Conservation (phyloP, 2,797 vertebrate species). For the Mus spretus region DNA sequence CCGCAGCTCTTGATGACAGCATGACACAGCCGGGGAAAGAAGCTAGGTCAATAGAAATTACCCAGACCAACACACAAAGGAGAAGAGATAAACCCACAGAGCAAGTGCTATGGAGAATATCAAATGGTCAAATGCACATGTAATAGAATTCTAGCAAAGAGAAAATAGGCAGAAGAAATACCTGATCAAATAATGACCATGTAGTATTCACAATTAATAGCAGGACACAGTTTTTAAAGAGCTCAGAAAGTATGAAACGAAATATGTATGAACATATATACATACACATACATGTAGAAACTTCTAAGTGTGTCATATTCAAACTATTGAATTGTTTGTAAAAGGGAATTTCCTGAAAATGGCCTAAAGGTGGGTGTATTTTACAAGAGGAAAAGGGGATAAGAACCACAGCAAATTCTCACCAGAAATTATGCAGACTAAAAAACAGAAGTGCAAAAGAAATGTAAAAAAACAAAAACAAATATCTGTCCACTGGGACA, state of each 20-base stretch:
- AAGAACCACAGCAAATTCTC: constrained; percentile 39
- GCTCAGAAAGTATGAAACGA: not conserved
- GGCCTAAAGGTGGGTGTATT: not conserved
- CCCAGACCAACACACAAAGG: constrained; percentile 41
- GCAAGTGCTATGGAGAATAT: not conserved
- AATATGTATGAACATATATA: not conserved
- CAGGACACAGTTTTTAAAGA: not conserved
- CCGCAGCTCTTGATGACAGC: not conserved
- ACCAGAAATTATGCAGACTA: constrained; percentile 33
- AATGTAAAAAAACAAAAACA: not conserved
- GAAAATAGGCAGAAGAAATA: constrained; percentile 37
- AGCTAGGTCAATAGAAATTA: not conserved
- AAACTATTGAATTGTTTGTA: constrained; percentile 28
- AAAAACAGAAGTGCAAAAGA: constrained; percentile 19
- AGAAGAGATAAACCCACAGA: not conserved
- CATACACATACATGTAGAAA: not conserved
- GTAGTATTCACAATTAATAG: constrained; percentile 35
- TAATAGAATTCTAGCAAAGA: constrained; percentile 45
- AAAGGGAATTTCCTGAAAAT: not conserved
- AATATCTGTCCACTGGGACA: not conserved
- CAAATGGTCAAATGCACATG: not conserved
- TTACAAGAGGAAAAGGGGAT: not conserved
- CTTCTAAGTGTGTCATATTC: not conserved
- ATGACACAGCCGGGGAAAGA: not conserved
- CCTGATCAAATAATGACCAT: not conserved